phyloP scores from a whole-genome alignment of 2,888 invertebrate species.

The Orthonevra nobilis region DNA sequence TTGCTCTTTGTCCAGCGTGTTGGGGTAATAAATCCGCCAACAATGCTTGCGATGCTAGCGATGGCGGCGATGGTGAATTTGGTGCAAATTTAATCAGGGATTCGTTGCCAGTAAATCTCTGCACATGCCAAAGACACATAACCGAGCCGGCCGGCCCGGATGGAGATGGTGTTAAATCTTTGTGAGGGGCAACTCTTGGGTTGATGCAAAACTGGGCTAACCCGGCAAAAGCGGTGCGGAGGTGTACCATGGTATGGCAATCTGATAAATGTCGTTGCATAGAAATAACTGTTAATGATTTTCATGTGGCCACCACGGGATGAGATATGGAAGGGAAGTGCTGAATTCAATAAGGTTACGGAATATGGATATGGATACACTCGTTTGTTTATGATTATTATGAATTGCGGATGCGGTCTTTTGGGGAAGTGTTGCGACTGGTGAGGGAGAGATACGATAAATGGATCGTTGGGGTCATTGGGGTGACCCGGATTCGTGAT shows the following conservation, averaged over 20 bases:
- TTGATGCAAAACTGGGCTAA: constrained; percentile 40
- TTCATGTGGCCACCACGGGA: neutral
- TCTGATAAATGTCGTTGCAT: constrained; percentile 62
- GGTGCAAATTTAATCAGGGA: constrained; percentile 69
- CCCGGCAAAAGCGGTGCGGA: constrained; percentile 2
- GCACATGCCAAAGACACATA: constrained; percentile 65
- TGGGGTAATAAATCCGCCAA: too few species aligned
- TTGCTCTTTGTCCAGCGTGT: too few species aligned
- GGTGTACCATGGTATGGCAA: constrained; percentile 58
- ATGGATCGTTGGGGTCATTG: too few species aligned
- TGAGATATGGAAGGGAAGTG: neutral
- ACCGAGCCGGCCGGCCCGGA: neutral
- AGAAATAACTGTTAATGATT: constrained; percentile 58
- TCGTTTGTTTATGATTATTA: too few species aligned
- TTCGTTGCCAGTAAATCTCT: constrained; percentile 66
- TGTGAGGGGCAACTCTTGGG: neutral
- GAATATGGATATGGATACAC: too few species aligned
- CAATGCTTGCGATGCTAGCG: constrained; percentile 43
- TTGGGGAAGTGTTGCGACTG: too few species aligned
- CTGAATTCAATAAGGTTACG: too few species aligned
- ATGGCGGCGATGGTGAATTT: constrained; percentile 62
- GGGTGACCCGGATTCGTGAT: too few species aligned
- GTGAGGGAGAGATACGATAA: too few species aligned
- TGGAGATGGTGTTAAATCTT: constrained; percentile 58
- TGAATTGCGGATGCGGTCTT: too few species aligned